A percentile compares a stretch with the other conserved stretches of the same genome.
These are phyloP conservation scores for Sylvia atricapilla DNA, from an alignment of 2,113 vertebrate species.

Conservation along the genomic window DNA sequence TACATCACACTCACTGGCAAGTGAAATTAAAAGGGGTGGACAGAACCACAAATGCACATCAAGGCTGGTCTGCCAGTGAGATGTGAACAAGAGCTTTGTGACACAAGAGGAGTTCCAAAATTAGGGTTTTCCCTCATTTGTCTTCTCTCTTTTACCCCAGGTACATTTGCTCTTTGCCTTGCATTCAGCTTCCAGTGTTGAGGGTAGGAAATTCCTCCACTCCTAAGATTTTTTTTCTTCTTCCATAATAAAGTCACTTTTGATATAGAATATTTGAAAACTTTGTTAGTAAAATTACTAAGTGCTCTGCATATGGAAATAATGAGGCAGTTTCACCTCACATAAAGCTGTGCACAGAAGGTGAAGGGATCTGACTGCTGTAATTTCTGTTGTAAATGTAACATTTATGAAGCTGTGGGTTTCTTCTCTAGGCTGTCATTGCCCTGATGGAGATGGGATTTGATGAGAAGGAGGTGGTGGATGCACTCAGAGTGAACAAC, in stretches of 20 bases:
- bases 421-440: constrained; percentile 82
- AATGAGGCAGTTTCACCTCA: rapidly evolving
- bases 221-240: background rate
- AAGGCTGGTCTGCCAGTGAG: background rate
- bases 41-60: background rate
- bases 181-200: background rate
- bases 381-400: background rate
- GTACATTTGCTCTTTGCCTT: background rate
- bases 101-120: background rate
- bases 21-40: background rate
- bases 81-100: background rate
- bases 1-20: background rate
- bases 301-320: background rate
- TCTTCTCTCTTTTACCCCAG: background rate
- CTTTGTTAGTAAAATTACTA: background rate
- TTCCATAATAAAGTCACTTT: background rate
- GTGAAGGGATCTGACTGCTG: background rate
- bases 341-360: background rate
- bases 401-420: background rate
- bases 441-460: constrained; percentile 99
- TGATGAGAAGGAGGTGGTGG: constrained; percentile 94
- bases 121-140: background rate
- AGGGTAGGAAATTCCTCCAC: background rate
- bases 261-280: background rate
- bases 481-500: constrained; percentile 93